Evolutionary conservation across 1,140 invertebrate genomes (phyloP).

Genomic region (Bradysia coprophila): DNA sequence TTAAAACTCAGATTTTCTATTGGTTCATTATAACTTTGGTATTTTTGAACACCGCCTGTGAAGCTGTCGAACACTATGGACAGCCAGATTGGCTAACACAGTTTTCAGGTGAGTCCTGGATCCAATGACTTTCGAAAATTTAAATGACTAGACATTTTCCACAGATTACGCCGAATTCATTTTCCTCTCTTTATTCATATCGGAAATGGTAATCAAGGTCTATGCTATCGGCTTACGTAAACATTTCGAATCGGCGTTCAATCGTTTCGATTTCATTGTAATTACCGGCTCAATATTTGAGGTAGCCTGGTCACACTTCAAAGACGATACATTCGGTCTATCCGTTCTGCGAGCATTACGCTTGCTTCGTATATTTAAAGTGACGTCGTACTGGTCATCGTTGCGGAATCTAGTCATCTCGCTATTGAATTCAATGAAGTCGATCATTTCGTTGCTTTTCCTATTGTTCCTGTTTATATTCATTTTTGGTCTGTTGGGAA

Average conservation of each 20-base stretch:
- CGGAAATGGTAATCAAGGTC: slow-evolving; percentile 99
- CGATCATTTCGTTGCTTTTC: slow-evolving; percentile 98
- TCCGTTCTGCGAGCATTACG: slow-evolving; percentile 95
- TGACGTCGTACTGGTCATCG: slow-evolving; percentile 96
- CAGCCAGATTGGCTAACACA: slow-evolving; percentile 88
- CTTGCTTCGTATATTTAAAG: slow-evolving; percentile 97
- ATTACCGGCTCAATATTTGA: slow-evolving; percentile 98
- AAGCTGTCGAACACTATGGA: slow-evolving; percentile 94
- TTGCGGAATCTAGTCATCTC: slow-evolving; percentile 97
- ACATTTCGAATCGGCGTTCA: slow-evolving; percentile 98
- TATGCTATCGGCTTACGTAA: slow-evolving; percentile 93
- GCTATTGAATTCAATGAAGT: slow-evolving; percentile 97
- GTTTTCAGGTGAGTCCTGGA: slow-evolving; percentile 84
- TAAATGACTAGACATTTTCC: slow-evolving; percentile 17
- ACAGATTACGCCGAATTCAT: slow-evolving; percentile 93
- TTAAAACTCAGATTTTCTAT: slow-evolving; percentile 98
- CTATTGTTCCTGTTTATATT: slow-evolving; percentile 99
- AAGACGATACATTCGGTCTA: slow-evolving; percentile 95
- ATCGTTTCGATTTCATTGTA: slow-evolving; percentile 95
- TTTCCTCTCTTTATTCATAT: slow-evolving; percentile 96
- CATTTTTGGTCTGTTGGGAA: slow-evolving; percentile 95
- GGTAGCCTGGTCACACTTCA: slow-evolving; percentile 93
- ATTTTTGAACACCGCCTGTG: slow-evolving; percentile 97
- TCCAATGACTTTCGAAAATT: not conserved
- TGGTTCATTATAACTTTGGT: slow-evolving; percentile 99